Conservation (phyloP, 1,140 invertebrate species). For the Drosophila mayri region DNA sequence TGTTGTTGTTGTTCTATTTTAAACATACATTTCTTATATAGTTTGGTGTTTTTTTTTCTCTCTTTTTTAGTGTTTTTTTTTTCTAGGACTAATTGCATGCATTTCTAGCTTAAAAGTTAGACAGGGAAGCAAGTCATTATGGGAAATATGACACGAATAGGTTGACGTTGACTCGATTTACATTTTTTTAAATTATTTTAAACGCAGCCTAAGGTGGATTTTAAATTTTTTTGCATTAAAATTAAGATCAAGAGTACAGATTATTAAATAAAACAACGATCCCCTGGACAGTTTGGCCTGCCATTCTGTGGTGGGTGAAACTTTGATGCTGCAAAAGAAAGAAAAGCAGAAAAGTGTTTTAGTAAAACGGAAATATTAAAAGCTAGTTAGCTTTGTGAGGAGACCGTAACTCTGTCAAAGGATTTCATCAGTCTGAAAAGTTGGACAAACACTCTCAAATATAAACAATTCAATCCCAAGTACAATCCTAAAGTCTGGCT, state of each 20-base stretch:
- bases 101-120: conserved; percentile 52
- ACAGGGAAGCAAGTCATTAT: conserved; percentile 34
- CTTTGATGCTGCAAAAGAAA: conserved; percentile 56
- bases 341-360: not conserved
- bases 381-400: conserved; percentile 3
- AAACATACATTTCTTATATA: conserved; percentile 48
- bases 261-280: conserved; percentile 57
- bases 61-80: conserved; percentile 25
- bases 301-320: conserved; percentile 78
- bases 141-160: conserved; percentile 60
- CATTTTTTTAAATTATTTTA: conserved; percentile 12
- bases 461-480: not conserved
- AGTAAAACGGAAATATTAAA: not conserved
- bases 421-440: not conserved
- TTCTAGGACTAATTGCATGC: conserved; percentile 63
- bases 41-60: conserved; percentile 4
- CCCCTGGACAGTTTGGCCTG: conserved; percentile 79
- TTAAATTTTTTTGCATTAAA: conserved; percentile 1
- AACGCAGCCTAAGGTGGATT: conserved; percentile 15
- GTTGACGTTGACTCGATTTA: conserved; percentile 29
- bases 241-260: conserved; percentile 45
- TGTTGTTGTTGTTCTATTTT: conserved; percentile 25
- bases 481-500: not conserved
- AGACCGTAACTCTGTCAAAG: not conserved
- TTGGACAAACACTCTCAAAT: not conserved